These are phyloP conservation scores for Zoanthus sociatus DNA, from an alignment of 92 coral and sea anemone species.

Conservation along the genomic window DNA sequence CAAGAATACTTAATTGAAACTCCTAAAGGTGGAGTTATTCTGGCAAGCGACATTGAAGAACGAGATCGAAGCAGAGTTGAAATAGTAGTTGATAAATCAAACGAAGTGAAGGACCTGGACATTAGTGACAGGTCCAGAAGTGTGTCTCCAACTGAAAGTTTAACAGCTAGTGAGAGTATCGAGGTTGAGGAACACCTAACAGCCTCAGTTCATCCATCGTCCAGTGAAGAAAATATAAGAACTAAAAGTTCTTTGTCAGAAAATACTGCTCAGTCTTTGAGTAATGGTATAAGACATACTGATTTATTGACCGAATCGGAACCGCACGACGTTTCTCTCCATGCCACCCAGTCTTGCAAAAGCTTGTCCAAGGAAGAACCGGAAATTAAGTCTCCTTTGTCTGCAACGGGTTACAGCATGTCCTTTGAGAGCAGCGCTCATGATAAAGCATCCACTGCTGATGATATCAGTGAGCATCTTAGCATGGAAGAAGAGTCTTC, in stretches of 20 bases:
- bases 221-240: constrained; percentile 65
- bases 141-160: constrained; percentile 26
- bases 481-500: constrained; percentile 66
- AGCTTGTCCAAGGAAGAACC: constrained; percentile 15
- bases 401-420: constrained; percentile 65
- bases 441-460: constrained; percentile 59
- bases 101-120: constrained; percentile 74
- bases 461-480: constrained; percentile 79
- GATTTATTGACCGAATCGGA: constrained; percentile 38
- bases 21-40: neutral
- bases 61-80: constrained; percentile 13
- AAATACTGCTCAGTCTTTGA: constrained; percentile 8
- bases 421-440: constrained; percentile 75
- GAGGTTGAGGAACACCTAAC: constrained; percentile 78
- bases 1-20: neutral
- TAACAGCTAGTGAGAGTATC: constrained; percentile 21
- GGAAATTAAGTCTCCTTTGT: constrained; percentile 46
- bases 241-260: constrained; percentile 41
- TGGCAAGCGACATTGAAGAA: neutral
- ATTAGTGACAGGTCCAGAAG: constrained; percentile 69
- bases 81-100: constrained; percentile 35
- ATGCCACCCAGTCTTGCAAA: neutral
- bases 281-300: constrained; percentile 15
- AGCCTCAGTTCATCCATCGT: constrained; percentile 67
- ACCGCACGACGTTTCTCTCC: constrained; percentile 12